phyloP scores from a whole-genome alignment of 2,797 vertebrate genomes.

The Catharus ustulatus region DNA sequence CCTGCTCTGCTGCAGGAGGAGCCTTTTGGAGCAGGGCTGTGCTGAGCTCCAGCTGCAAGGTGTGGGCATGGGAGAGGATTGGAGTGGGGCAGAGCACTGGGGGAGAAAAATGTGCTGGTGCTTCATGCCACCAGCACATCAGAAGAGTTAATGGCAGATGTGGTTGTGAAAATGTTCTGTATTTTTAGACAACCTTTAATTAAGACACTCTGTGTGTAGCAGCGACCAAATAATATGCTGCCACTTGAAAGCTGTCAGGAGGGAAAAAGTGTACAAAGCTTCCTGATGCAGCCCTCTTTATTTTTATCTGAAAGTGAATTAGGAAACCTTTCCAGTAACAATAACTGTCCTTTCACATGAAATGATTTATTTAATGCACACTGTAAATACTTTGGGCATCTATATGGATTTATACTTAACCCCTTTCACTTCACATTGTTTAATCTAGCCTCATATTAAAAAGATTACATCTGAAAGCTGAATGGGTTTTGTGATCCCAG shows the following conservation, averaged over 20 bases:
- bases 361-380: conserved; percentile 63
- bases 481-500: conserved; percentile 28
- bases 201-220: conserved; percentile 80
- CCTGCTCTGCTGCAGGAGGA: background rate
- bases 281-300: conserved; percentile 77
- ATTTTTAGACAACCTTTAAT: conserved; percentile 87
- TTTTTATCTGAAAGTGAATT: conserved; percentile 78
- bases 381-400: conserved; percentile 41
- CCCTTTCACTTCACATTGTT: conserved; percentile 57
- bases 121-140: conserved; percentile 67
- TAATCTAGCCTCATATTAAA: conserved; percentile 56
- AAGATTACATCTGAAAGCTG: conserved; percentile 54
- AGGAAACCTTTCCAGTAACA: conserved; percentile 71
- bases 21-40: background rate
- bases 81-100: background rate
- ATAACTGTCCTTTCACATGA: conserved; percentile 63
- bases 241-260: conserved; percentile 82
- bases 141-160: conserved; percentile 82
- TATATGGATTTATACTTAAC: conserved; percentile 63
- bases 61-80: background rate
- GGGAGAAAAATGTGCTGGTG: conserved; percentile 59
- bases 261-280: conserved; percentile 76
- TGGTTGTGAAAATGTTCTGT: conserved; percentile 76
- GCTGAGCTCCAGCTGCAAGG: background rate
- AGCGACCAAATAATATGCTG: conserved; percentile 82